Percentiles rank a stretch among this genome's conserved stretches.
These are phyloP conservation scores for Xyrauchen texanus DNA, from an alignment of 2,113 vertebrate genomes.

Conservation along the genomic window DNA sequence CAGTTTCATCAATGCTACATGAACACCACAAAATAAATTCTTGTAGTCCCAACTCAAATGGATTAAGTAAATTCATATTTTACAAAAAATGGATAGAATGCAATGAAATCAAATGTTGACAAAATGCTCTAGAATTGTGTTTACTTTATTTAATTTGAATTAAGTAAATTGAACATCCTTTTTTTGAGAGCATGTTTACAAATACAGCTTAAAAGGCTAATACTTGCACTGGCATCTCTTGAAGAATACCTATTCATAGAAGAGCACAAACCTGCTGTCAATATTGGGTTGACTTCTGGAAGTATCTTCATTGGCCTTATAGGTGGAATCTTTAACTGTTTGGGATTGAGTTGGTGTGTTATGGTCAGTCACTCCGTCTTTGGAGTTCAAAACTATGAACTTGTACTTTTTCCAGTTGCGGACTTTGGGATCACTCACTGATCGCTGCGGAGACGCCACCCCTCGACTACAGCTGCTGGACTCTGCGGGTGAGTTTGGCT, in stretches of 20 bases:
- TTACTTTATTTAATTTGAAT: no score
- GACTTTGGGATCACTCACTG: constrained; percentile 82
- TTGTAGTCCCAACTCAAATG: no score
- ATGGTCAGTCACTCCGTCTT: constrained; percentile 72
- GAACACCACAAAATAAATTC: no score
- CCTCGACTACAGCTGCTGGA: constrained; percentile 95
- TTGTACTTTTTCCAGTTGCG: constrained; percentile 99
- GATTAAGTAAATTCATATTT: no score
- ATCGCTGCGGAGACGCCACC: constrained; percentile 73
- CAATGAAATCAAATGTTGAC: no score
- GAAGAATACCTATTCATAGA: not conserved
- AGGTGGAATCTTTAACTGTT: constrained; percentile 68
- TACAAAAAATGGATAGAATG: no score
- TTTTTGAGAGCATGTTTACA: no score
- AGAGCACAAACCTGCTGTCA: constrained; percentile 67
- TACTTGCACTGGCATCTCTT: not conserved
- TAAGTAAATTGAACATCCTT: no score
- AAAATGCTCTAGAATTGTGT: no score
- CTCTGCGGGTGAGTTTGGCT: constrained; percentile 95
- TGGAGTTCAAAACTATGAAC: constrained; percentile 91
- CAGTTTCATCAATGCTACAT: no score
- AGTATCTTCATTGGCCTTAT: constrained; percentile 71
- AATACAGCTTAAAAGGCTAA: no score
- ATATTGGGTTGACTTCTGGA: constrained; percentile 77
- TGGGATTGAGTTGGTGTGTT: constrained; percentile 63